Evolutionary conservation across 2,888 invertebrate genomes (phyloP).

Genomic region (Incurvaria masculella): DNA sequence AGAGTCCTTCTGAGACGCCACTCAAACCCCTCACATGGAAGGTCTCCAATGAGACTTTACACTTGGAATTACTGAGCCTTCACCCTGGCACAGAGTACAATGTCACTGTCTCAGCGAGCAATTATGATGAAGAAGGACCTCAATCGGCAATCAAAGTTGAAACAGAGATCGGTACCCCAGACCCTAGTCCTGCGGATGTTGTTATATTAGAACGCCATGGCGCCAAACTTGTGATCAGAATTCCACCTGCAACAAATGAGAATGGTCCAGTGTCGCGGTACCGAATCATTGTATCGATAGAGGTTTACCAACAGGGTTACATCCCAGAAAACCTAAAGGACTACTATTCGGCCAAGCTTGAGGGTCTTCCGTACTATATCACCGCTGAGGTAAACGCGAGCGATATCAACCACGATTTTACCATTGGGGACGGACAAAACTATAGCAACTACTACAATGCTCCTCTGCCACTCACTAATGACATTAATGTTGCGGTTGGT

Average conservation of each 20-base stretch:
- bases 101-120: conserved; percentile 66
- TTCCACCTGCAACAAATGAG: conserved; percentile 67
- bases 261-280: conserved; percentile 78
- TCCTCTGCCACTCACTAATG: conserved; percentile 60
- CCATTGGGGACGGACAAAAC: conserved; percentile 70
- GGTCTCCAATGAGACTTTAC: conserved; percentile 56
- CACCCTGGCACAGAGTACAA: conserved; percentile 75
- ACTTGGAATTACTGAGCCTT: conserved; percentile 59
- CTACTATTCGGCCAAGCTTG: conserved; percentile 62
- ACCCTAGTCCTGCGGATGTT: conserved; percentile 69
- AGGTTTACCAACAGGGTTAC: conserved; percentile 61
- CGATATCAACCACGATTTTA: conserved; percentile 63
- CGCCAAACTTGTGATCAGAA: conserved; percentile 61
- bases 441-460: conserved; percentile 78
- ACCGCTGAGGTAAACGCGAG: conserved; percentile 74
- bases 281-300: conserved; percentile 69
- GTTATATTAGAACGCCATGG: conserved; percentile 59
- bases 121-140: conserved; percentile 58
- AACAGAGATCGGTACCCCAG: conserved; percentile 69
- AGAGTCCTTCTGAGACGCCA: conserved; percentile 55
- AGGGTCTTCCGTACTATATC: conserved; percentile 76
- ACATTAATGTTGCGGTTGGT: conserved; percentile 68
- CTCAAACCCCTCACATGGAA: conserved; percentile 54
- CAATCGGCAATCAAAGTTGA: conserved; percentile 54
- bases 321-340: conserved; percentile 60